A percentile compares a stretch with the other conserved stretches of the same genome.
Conservation (phyloP, 2,888 invertebrate species). For the Acrobasis repandana region DNA sequence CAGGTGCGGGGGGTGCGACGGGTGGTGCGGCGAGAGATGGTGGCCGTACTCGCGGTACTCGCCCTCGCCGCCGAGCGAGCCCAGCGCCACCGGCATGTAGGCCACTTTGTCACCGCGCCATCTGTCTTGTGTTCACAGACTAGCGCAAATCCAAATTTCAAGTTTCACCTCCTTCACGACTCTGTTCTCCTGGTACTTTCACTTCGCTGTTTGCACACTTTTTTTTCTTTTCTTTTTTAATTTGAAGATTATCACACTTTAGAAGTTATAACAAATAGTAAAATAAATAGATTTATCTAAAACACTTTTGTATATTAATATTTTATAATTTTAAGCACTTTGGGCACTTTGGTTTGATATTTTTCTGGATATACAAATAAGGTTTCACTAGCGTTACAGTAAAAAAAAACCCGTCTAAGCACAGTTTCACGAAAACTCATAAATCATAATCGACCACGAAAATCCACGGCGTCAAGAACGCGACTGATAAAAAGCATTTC, state of each 20-base stretch:
- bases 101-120: constrained; percentile 86
- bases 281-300: constrained; percentile 27
- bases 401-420: constrained; percentile 8
- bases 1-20: constrained; percentile 62
- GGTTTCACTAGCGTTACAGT: not conserved
- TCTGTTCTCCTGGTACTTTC: constrained; percentile 46
- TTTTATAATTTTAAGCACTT: constrained; percentile 35
- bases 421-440: constrained; percentile 19
- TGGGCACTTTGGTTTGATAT: constrained; percentile 59
- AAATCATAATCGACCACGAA: constrained; percentile 39
- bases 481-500: constrained; percentile 80
- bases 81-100: constrained; percentile 85
- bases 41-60: constrained; percentile 80
- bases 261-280: not conserved
- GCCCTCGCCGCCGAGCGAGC: constrained; percentile 85
- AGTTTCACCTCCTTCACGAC: constrained; percentile 27
- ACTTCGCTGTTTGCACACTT: not conserved
- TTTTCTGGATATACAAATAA: constrained; percentile 6
- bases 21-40: constrained; percentile 75
- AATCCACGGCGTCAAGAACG: constrained; percentile 53
- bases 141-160: constrained; percentile 26
- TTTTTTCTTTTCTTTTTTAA: not conserved
- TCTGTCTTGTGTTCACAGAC: constrained; percentile 49
- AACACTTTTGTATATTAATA: not conserved
- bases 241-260: not conserved